phyloP scores from a whole-genome alignment of 2,113 vertebrate genomes.

The Terrapene triunguis region DNA sequence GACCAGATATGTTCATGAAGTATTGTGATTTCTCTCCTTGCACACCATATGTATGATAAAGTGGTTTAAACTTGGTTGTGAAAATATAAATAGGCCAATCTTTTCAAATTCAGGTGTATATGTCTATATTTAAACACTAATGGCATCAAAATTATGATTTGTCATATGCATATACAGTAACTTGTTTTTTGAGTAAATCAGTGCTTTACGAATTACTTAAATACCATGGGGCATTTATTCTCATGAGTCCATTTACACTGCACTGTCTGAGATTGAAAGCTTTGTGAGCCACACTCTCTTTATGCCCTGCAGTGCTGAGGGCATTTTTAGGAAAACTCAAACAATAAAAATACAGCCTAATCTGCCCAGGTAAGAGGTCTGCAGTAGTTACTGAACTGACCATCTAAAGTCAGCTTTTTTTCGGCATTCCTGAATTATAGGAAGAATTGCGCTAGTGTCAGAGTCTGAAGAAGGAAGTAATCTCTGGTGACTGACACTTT shows the following conservation, averaged over 20 bases:
- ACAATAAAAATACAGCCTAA: background rate
- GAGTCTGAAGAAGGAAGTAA: background rate
- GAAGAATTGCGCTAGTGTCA: background rate
- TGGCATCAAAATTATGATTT: background rate
- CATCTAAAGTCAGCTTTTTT: background rate
- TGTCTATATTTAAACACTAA: background rate
- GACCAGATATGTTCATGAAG: background rate
- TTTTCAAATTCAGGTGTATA: background rate
- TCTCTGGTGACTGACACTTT: accelerated
- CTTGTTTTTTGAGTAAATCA: background rate
- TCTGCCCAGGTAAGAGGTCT: background rate
- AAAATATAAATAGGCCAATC: background rate
- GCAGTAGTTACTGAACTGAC: background rate
- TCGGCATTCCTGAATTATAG: background rate
- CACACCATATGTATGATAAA: background rate
- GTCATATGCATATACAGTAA: background rate
- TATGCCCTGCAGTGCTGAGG: background rate
- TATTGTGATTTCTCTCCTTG: background rate
- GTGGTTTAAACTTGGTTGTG: background rate
- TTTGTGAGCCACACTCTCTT: background rate
- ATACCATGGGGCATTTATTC: background rate
- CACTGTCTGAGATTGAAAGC: background rate
- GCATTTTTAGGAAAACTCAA: background rate
- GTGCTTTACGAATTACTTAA: background rate
- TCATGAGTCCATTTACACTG: background rate